Evolutionary conservation across 2,113 vertebrate genomes (phyloP).

Genomic region (Montifringilla adamsi): DNA sequence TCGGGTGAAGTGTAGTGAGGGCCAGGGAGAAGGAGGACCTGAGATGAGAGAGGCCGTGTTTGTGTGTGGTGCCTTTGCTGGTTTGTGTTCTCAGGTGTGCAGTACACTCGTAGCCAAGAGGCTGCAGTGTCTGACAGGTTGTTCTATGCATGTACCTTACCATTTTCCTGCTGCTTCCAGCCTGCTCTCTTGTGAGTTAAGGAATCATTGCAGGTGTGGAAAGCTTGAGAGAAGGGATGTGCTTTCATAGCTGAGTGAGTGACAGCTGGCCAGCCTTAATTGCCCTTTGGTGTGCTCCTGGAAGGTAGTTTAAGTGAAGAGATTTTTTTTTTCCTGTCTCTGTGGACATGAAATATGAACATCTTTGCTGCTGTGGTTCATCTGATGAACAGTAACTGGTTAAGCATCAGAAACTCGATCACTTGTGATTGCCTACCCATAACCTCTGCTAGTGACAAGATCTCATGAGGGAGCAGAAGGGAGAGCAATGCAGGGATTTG

Average conservation of each 20-base stretch:
- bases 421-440: background rate
- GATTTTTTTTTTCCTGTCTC: background rate
- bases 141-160: background rate
- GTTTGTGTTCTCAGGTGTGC: background rate
- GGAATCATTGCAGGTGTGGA: background rate
- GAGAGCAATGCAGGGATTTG: background rate
- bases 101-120: fast-evolving
- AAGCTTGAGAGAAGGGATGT: background rate
- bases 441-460: background rate
- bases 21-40: background rate
- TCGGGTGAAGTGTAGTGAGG: background rate
- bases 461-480: background rate
- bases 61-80: background rate
- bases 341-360: background rate
- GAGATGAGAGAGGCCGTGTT: background rate
- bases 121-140: background rate
- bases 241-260: slow-evolving; percentile 12
- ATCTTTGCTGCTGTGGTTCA: background rate
- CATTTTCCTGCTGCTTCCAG: background rate
- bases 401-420: background rate
- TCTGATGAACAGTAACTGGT: background rate
- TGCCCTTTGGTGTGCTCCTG: background rate
- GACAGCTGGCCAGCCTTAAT: slow-evolving; percentile 39
- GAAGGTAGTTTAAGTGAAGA: background rate
- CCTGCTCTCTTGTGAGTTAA: background rate